Base-by-base conservation (phyloP, 2,888 invertebrate genomes). In the Anoplius nigerrimus region DNA sequence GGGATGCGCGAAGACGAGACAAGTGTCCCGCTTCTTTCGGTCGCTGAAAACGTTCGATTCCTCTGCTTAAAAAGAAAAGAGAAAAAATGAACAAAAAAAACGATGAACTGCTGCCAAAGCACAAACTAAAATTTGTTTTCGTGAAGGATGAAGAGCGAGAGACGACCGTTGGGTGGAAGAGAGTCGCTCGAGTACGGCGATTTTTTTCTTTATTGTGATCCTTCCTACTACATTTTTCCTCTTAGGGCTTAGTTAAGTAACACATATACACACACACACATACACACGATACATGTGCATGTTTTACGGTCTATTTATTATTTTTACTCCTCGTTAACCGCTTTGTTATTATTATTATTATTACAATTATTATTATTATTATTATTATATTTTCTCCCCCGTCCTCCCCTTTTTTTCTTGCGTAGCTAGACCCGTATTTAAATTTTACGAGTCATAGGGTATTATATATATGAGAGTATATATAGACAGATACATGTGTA, bases 91-190 rank as follows among this genome's bases (percentile, higher is more conserved):
- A n/a, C 48, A 22, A 43, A 2, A 27, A 8, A 34, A 24, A 24
- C 24, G 34, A 34, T n/a, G n/a, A 20, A 78, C 75, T 78, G 79
- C 81, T 84, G 83, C 75, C 79, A 72, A 66, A 79, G 84, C 84
- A 84, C 83, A 82, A 84, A 83, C 68, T 76, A 73, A 71, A 34
- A 34, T 34, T n/a, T n/a, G n/a, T 60, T 34, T 34, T 34, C 34
- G 34, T 13, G 34, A 2, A 6, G 11, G 6, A 34, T n/a, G n/a
- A 62, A 62, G 65, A 52, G 62, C 67, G 56, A 59, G 56, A 59
- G 34, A 34, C 34, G 34, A 34, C 8, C 11, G 34, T 34, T 11
- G 34, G 11, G 11, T 11, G 34, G 34, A 34, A 34, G 11, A 34
- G 24, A 24, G 34, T 34, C 4, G 34, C 34, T 34, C 34, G 34